Conservation (phyloP, 1,140 invertebrate species). For the Belonocnema kinseyi region DNA sequence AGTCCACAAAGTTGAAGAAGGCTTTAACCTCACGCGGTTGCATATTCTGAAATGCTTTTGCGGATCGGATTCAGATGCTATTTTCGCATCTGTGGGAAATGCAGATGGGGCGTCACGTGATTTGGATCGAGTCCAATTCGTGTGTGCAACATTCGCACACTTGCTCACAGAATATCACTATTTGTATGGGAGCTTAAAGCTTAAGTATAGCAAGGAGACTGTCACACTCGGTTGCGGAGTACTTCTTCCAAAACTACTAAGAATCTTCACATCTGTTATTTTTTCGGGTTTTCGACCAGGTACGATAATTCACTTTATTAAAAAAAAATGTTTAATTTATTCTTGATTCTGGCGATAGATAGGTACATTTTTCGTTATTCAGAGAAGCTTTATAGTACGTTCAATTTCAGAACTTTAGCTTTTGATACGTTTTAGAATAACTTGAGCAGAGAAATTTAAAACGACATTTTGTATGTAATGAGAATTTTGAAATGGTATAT, state of each 20-base stretch:
- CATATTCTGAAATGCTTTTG: constrained; percentile 23
- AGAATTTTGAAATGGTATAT: too few relatives aligned
- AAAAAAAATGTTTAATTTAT: too few relatives aligned
- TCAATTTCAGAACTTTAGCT: too few relatives aligned
- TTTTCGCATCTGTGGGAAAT: constrained; percentile 39
- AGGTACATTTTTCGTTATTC: too few relatives aligned
- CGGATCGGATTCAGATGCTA: constrained; percentile 36
- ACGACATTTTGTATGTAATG: too few relatives aligned
- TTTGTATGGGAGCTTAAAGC: constrained; percentile 1
- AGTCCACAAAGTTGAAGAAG: constrained; percentile 29
- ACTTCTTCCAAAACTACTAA: constrained; percentile 4
- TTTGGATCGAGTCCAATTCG: constrained; percentile 34
- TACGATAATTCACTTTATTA: too few relatives aligned
- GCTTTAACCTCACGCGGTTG: constrained; percentile 29
- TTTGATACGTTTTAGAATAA: too few relatives aligned
- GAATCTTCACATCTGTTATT: neutral
- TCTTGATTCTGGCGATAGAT: too few relatives aligned
- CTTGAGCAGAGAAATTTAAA: too few relatives aligned
- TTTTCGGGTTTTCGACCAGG: too few relatives aligned
- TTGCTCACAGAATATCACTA: constrained; percentile 31
- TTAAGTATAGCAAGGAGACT: constrained; percentile 22
- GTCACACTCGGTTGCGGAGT: neutral
- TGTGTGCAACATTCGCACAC: constrained; percentile 28
- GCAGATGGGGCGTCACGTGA: constrained; percentile 40
- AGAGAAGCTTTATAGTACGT: too few relatives aligned